Conservation (phyloP, 2,797 vertebrate genomes). For the Aythya fuligula region DNA sequence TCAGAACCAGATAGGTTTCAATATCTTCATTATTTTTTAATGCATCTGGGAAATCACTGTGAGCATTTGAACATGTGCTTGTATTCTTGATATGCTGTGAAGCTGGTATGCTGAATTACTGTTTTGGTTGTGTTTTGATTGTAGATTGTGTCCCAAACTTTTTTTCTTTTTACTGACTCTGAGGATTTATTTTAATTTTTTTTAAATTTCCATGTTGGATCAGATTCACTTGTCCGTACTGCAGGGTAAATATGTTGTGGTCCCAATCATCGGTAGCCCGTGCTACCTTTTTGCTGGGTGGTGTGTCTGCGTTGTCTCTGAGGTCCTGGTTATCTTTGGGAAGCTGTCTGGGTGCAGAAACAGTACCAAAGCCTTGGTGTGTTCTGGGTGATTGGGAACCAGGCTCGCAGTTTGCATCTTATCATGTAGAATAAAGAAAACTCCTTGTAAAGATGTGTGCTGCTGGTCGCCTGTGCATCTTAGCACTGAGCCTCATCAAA, state of each 20-base stretch:
- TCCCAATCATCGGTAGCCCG: not conserved
- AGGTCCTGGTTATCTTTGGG: not conserved
- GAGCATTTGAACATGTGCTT: slow-evolving; percentile 11
- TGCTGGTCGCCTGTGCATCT: rapidly evolving
- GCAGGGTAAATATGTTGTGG: rapidly evolving
- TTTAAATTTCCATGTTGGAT: not conserved
- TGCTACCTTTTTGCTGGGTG: rapidly evolving
- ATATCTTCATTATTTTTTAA: not conserved
- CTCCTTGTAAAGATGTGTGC: not conserved
- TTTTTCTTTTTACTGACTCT: not conserved
- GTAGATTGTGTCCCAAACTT: not conserved
- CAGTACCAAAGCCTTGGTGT: not conserved
- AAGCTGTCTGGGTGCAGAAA: not conserved
- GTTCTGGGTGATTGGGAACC: not conserved
- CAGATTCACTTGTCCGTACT: not conserved
- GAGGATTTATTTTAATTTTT: not conserved
- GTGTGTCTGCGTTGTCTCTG: not conserved
- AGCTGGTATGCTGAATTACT: not conserved
- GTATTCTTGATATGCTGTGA: not conserved
- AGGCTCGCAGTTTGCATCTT: not conserved
- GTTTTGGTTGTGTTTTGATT: not conserved
- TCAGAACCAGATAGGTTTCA: slow-evolving; percentile 35
- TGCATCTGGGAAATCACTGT: not conserved
- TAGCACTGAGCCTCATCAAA: not conserved
- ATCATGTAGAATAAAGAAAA: not conserved